Percentiles rank a stretch among this genome's conserved stretches.
Conservation (phyloP, 2,797 vertebrate genomes). For the Coluber constrictor region DNA sequence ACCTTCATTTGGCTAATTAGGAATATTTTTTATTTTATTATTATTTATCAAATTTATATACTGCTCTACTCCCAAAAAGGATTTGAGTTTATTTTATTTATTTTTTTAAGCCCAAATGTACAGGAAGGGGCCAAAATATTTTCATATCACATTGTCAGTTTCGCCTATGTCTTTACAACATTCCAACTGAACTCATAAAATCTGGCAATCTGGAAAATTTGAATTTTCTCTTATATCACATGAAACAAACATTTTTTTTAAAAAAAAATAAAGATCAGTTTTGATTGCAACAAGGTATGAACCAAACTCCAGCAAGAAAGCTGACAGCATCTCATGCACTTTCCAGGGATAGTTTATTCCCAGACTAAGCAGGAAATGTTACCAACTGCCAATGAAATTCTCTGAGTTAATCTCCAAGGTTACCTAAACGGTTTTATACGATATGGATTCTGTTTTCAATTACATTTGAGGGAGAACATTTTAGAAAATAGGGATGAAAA, state of each 20-base stretch:
- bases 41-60: too few species aligned
- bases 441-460: conserved; percentile 49
- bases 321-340: not conserved
- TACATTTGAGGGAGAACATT: conserved; percentile 26
- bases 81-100: not conserved
- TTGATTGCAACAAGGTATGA: not conserved
- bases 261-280: not conserved
- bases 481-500: not conserved
- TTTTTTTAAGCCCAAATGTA: not conserved
- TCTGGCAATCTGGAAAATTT: not conserved
- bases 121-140: not conserved
- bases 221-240: not conserved
- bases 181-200: not conserved
- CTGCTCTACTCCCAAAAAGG: too few species aligned
- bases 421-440: conserved; percentile 34
- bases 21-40: not conserved
- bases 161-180: not conserved
- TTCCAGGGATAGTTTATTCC: not conserved
- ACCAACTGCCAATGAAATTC: conserved; percentile 17
- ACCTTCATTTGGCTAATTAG: not conserved
- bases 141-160: not conserved
- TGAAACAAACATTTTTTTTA: not conserved
- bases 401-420: conserved; percentile 27
- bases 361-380: conserved; percentile 6
- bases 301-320: not conserved